Percentiles rank a stretch among this genome's conserved stretches.
These are phyloP conservation scores for Metacarcinus magister DNA, from an alignment of 2,888 invertebrate genomes.

Conservation along the genomic window DNA sequence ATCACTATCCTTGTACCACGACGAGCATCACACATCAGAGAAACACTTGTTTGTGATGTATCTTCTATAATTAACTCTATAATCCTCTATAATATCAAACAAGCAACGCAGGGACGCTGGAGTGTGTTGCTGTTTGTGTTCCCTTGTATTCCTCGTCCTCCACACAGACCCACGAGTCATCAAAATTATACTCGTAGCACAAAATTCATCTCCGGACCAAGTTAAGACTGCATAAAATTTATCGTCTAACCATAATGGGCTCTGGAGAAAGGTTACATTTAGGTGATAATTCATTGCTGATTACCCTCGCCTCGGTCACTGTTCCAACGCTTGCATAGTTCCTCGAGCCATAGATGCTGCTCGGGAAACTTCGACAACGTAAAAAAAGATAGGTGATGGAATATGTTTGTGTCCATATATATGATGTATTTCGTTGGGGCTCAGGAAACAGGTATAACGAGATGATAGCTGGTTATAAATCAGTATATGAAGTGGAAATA, in stretches of 20 bases:
- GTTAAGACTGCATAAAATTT: background rate
- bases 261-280: background rate
- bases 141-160: background rate
- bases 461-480: background rate
- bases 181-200: background rate
- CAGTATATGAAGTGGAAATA: background rate
- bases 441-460: background rate
- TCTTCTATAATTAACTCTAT: no score
- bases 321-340: background rate
- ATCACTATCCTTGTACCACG: no score
- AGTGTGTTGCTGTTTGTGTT: no score
- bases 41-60: no score
- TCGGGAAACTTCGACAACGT: background rate
- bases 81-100: no score
- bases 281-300: background rate
- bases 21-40: no score
- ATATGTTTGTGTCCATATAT: background rate
- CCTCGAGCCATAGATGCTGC: background rate
- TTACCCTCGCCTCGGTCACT: background rate
- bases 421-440: background rate
- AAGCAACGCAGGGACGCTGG: no score
- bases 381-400: background rate
- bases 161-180: background rate
- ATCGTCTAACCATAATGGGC: background rate
- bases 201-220: background rate